Percentiles rank a stretch among this genome's conserved stretches.
Evolutionary conservation across 1,140 invertebrate genomes (phyloP).

Genomic region (Tetraneura akinire): DNA sequence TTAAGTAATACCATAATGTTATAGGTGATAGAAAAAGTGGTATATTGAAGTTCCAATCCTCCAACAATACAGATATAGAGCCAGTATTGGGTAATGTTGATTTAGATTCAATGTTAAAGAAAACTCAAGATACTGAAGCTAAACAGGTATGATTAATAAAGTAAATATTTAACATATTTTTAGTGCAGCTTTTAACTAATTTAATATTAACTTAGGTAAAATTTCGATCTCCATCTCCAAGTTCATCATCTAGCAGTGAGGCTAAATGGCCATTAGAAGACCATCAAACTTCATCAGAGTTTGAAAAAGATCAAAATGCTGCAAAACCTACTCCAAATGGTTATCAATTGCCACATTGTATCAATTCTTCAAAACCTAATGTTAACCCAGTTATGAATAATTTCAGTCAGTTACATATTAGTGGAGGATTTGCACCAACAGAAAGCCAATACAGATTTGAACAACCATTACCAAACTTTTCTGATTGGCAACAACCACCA

Average conservation of each 20-base stretch:
- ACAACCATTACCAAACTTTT: constrained; percentile 40
- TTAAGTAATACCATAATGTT: background rate
- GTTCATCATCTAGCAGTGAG: constrained; percentile 40
- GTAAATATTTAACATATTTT: background rate
- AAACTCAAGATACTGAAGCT: constrained; percentile 63
- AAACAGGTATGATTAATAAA: constrained; percentile 65
- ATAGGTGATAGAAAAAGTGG: constrained; percentile 64
- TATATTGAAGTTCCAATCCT: constrained; percentile 71
- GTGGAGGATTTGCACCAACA: constrained; percentile 15
- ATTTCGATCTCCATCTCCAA: constrained; percentile 30
- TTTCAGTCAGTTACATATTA: constrained; percentile 26
- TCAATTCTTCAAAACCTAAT: constrained; percentile 7
- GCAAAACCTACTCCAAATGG: constrained; percentile 44
- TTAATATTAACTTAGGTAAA: constrained; percentile 33
- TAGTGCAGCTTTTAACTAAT: constrained; percentile 8
- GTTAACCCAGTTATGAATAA: constrained; percentile 20
- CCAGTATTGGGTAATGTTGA: constrained; percentile 68
- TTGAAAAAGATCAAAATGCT: constrained; percentile 44
- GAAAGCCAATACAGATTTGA: constrained; percentile 15
- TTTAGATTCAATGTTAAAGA: constrained; percentile 74
- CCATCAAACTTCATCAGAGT: constrained; percentile 42
- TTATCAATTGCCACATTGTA: constrained; percentile 28
- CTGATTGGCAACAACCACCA: constrained; percentile 39
- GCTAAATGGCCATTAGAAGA: constrained; percentile 50
- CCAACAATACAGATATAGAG: constrained; percentile 52